Conservation (phyloP, 2,888 invertebrate genomes). For the Hypolimnas misippus region DNA sequence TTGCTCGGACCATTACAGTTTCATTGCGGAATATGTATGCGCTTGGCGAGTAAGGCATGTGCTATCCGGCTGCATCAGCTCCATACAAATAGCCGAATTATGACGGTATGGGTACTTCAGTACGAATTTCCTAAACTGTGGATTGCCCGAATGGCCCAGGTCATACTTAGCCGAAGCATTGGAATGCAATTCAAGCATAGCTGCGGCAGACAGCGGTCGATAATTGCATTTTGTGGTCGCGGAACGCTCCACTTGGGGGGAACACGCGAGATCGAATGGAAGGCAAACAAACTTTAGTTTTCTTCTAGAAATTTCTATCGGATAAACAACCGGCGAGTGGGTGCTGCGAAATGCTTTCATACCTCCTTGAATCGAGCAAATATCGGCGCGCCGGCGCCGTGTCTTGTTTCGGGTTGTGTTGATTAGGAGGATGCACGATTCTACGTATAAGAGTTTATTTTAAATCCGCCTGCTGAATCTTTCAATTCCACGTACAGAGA, state of each 20-base stretch:
- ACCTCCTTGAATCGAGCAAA: constrained; percentile 43
- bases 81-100: constrained; percentile 42
- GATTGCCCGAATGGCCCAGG: constrained; percentile 47
- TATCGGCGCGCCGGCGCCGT: constrained; percentile 39
- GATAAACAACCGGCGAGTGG: constrained; percentile 58
- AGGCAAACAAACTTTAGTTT: constrained; percentile 76
- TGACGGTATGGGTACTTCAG: constrained; percentile 34
- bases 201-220: constrained; percentile 77
- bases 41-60: constrained; percentile 38
- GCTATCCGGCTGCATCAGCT: constrained; percentile 33
- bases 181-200: constrained; percentile 77
- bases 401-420: constrained; percentile 34
- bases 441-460: constrained; percentile 5
- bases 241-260: constrained; percentile 65
- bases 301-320: constrained; percentile 68
- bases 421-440: constrained; percentile 32
- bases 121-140: constrained; percentile 39
- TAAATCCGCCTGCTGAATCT: not conserved
- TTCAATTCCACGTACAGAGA: not conserved
- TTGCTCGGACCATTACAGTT: constrained; percentile 22
- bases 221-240: constrained; percentile 82
- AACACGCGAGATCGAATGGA: constrained; percentile 73
- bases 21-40: constrained; percentile 35
- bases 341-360: constrained; percentile 52
- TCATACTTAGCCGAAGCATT: constrained; percentile 63